phyloP scores from a whole-genome alignment of 2,888 invertebrate genomes.

The Hydriomena furcata region DNA sequence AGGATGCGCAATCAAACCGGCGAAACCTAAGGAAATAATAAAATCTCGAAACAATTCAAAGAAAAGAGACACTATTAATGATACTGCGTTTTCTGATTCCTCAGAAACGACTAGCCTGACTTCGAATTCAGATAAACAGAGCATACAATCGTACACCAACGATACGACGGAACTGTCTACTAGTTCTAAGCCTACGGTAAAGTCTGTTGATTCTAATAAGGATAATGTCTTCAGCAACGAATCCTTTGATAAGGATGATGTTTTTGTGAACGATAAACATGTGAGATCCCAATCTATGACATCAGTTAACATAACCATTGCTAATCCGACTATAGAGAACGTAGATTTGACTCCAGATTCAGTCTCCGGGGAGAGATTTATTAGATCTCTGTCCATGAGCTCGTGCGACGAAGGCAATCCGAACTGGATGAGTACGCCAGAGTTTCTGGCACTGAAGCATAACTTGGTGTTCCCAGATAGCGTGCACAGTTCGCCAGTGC shows the following conservation, averaged over 20 bases:
- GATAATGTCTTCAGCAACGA: conserved; percentile 59
- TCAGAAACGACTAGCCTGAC: conserved; percentile 80
- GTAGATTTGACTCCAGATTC: conserved; percentile 86
- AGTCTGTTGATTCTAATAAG: conserved; percentile 66
- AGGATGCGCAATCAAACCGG: conserved; percentile 57
- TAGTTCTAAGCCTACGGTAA: conserved; percentile 70
- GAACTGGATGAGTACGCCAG: conserved; percentile 92
- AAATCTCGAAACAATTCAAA: conserved; percentile 47
- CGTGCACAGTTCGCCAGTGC: conserved; percentile 89
- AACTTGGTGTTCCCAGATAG: conserved; percentile 92
- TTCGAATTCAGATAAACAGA: conserved; percentile 80
- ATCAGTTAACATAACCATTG: conserved; percentile 87
- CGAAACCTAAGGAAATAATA: conserved; percentile 52
- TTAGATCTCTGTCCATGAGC: conserved; percentile 85
- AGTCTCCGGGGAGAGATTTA: conserved; percentile 82
- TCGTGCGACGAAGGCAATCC: conserved; percentile 89
- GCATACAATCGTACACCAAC: conserved; percentile 73
- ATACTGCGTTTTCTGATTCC: conserved; percentile 78
- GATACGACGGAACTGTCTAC: conserved; percentile 69
- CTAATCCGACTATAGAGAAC: conserved; percentile 89
- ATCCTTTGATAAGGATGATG: conserved; percentile 66
- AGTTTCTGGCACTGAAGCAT: conserved; percentile 90
- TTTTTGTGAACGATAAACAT: conserved; percentile 69
- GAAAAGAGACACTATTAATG: conserved; percentile 66
- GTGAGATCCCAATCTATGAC: conserved; percentile 85